These are phyloP conservation scores for Conomelus anceps DNA, from an alignment of 2,888 invertebrate genomes.

Conservation along the genomic window DNA sequence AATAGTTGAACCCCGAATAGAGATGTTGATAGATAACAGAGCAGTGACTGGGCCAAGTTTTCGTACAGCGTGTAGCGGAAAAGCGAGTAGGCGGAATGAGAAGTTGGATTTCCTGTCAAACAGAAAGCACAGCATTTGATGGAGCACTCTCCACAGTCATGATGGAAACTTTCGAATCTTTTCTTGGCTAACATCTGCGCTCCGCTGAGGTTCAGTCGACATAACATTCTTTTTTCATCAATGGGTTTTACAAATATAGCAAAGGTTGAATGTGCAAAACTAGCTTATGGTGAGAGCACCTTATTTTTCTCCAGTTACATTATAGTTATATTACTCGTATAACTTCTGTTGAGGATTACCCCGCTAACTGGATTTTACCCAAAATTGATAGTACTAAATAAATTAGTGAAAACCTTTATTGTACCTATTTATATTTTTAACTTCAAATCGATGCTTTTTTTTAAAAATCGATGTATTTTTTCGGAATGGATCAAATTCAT, in stretches of 20 bases:
- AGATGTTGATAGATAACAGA: background rate
- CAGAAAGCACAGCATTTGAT: background rate
- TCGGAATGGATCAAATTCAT: no score
- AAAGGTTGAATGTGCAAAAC: background rate
- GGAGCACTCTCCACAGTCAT: background rate
- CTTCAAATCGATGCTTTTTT: no score
- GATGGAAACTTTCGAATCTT: background rate
- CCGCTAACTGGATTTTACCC: no score
- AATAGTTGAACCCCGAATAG: background rate
- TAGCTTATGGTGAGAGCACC: background rate
- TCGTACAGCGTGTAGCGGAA: background rate
- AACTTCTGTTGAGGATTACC: no score
- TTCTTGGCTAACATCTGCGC: background rate
- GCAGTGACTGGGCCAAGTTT: background rate
- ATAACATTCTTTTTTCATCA: background rate
- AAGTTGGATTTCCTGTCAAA: background rate
- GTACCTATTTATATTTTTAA: no score
- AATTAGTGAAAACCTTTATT: no score
- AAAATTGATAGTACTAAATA: no score
- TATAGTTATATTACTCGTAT: no score
- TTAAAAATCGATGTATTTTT: no score
- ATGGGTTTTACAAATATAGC: background rate
- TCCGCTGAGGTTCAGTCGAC: background rate
- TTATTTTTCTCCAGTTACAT: background rate
- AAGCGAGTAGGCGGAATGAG: background rate